Base-by-base conservation (phyloP, 64 coral and sea anemone species). In the Stichodactyla mertensii region DNA sequence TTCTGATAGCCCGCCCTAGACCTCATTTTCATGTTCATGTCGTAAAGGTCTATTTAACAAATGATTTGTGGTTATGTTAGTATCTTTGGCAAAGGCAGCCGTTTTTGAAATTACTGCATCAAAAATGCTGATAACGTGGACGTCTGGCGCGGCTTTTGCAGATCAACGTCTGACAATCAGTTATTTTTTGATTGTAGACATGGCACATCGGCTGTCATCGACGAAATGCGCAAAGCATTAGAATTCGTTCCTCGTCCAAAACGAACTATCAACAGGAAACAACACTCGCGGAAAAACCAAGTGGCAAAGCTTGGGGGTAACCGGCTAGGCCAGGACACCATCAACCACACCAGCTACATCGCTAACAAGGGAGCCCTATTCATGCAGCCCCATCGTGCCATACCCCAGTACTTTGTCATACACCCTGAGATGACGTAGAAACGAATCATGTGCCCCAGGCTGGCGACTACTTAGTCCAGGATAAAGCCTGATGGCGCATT, bases 341-440 rank as follows among this genome's bases (percentile, higher is more conserved):
- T 18, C 23, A 31, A 55, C 4, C 71, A 56, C 4, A 57, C 20
- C 52, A 77, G 24, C 56, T 58, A 52, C 52, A 19, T 87, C 9
- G 24, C 55, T 0, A 92, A 92, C 14, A 92, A 87, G 1, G 23
- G 61, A 0, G 78, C 90, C 18, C 61, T 92, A 3, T 92, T 92
- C 64, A 92, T 92, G 90, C 90, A 92, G 19, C 90, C 90, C 16
- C 90, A 86, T 36, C 85, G 90, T 10, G 22, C 71, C 15, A 61
- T 71, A 5, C 90, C 90, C 13, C 51, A 57, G 1, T 83, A 87
- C 77, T 92, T 92, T 53, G 90, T 87, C n/a, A 92, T 92, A 52
- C 90, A 92, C 28, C 90, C 90, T 8, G 90, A 92, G 27, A 82
- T 92, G 19, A 60, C 83, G 36, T 85, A 85, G 78, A 19, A 53